A percentile compares a stretch with the other conserved stretches of the same genome.
phyloP scores from a whole-genome alignment of 2,113 vertebrate species.

The Aphyosemion australe region DNA sequence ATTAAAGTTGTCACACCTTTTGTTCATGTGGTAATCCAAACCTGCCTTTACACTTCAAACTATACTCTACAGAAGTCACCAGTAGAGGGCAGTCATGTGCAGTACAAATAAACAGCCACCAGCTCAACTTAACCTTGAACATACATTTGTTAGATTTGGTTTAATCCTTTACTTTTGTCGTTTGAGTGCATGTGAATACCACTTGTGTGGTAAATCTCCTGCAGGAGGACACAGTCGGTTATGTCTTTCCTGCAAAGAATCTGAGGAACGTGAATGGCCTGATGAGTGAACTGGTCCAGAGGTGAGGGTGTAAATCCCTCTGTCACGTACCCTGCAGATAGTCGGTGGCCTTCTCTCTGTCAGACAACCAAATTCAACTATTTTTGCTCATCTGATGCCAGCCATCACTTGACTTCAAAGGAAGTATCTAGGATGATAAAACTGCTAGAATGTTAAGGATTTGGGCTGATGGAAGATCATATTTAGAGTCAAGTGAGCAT shows the following conservation, averaged over 20 bases:
- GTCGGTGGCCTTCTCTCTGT: slow-evolving; percentile 14
- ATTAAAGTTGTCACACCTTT: neutral
- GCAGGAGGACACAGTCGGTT: slow-evolving; percentile 1
- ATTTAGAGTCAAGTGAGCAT: slow-evolving; percentile 62
- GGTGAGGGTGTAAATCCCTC: slow-evolving; percentile 47
- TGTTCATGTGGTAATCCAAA: neutral
- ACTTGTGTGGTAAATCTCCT: slow-evolving; percentile 1
- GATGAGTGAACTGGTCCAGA: slow-evolving; percentile 50
- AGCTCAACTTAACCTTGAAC: slow-evolving; percentile 1
- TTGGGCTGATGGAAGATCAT: slow-evolving; percentile 54
- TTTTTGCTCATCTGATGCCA: slow-evolving; percentile 25
- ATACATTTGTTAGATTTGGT: neutral
- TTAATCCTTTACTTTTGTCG: neutral
- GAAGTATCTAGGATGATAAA: slow-evolving; percentile 55
- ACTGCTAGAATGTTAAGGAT: slow-evolving; percentile 76
- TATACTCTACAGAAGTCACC: slow-evolving; percentile 9
- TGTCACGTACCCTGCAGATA: slow-evolving; percentile 39
- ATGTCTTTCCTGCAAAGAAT: slow-evolving; percentile 40
- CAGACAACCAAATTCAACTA: slow-evolving; percentile 23
- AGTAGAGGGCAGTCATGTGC: slow-evolving; percentile 69
- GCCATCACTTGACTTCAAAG: slow-evolving; percentile 61
- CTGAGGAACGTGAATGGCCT: slow-evolving; percentile 34
- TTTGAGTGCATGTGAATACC: neutral
- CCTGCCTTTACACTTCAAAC: neutral
- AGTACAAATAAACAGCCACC: slow-evolving; percentile 30